Percentiles rank a stretch among this genome's conserved stretches.
Conservation (phyloP, 1,140 invertebrate species). For the Steinernema feltiae region DNA sequence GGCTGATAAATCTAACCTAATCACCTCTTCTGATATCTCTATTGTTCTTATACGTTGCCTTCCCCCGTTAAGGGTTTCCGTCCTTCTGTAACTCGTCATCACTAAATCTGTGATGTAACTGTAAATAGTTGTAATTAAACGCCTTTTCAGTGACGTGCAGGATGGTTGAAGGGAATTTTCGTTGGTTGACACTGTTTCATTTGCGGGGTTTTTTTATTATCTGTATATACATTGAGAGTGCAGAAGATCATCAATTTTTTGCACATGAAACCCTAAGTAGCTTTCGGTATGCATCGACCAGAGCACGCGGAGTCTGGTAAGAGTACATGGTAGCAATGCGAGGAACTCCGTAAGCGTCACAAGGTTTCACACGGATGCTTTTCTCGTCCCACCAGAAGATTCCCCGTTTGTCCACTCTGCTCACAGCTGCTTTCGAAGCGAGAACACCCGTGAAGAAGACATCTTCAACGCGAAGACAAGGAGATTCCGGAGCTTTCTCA, state of each 20-base stretch:
- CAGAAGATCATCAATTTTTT: not conserved
- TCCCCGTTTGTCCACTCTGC: not conserved
- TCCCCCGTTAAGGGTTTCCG: too few species aligned
- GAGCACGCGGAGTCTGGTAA: not conserved
- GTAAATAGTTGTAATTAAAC: too few species aligned
- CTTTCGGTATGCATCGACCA: not conserved
- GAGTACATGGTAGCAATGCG: not conserved
- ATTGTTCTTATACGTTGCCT: too few species aligned
- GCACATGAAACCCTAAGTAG: not conserved
- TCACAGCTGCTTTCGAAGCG: not conserved
- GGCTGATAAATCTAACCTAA: too few species aligned
- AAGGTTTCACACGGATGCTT: not conserved
- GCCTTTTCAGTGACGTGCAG: too few species aligned
- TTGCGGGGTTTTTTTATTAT: not conserved
- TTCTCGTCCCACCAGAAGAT: not conserved
- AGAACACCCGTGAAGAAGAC: conserved; percentile 8
- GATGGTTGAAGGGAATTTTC: too few species aligned
- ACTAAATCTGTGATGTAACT: not conserved
- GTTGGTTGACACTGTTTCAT: too few species aligned
- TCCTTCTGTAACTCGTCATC: too few species aligned
- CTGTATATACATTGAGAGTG: too few species aligned
- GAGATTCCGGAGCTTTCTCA: not conserved
- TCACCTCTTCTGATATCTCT: too few species aligned
- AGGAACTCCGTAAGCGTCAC: not conserved
- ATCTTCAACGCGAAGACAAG: not conserved